Evolutionary conservation across 2,797 vertebrate species (phyloP).

Genomic region (Poliocrania exsul): DNA sequence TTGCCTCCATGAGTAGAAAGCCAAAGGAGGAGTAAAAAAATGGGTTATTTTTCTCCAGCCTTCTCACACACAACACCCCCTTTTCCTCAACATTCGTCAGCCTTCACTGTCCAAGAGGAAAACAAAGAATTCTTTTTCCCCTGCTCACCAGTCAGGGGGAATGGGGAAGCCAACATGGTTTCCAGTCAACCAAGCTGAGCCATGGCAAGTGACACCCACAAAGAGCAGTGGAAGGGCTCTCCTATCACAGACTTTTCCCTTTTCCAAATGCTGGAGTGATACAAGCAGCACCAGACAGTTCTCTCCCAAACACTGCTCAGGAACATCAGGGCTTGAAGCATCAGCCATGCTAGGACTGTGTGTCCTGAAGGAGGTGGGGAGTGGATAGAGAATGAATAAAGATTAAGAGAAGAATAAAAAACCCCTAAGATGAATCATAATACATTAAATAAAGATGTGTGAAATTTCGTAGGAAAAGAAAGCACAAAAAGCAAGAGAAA

Average conservation of each 20-base stretch:
- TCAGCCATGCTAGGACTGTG: neutral
- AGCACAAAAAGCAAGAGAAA: neutral
- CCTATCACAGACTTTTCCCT: neutral
- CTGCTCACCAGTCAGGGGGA: neutral
- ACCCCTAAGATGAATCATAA: neutral
- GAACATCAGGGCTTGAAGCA: accelerated
- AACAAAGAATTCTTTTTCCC: slow-evolving; percentile 48
- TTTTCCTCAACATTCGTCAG: neutral
- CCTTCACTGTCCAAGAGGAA: neutral
- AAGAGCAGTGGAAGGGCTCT: neutral
- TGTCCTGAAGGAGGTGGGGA: neutral
- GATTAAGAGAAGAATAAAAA: neutral
- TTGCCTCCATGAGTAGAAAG: neutral
- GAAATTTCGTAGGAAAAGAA: neutral
- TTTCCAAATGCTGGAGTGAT: neutral
- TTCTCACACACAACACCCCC: neutral
- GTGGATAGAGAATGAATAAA: accelerated
- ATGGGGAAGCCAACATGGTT: neutral
- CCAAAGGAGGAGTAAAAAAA: neutral
- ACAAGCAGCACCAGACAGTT: neutral
- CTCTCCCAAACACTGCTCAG: neutral
- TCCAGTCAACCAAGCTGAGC: neutral
- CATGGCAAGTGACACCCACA: neutral
- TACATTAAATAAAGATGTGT: neutral
- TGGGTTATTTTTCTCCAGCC: neutral